Base-by-base conservation (phyloP, 2,888 invertebrate species). In the Didymodactylos carnosus region DNA sequence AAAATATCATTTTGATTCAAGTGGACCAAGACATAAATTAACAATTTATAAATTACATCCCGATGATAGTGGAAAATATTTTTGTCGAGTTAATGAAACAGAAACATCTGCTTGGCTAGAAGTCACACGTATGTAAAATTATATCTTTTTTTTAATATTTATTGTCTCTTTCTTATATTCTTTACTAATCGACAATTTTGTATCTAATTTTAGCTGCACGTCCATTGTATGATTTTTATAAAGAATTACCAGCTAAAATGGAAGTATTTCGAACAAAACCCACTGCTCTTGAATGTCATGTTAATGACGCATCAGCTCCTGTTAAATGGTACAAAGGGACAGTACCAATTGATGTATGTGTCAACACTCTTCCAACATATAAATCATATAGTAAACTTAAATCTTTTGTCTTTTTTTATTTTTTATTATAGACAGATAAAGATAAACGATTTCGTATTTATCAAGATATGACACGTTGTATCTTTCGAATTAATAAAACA, bases 41-140 rank as follows among this genome's bases (percentile, higher is more conserved):
- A 89, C 91, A 77, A 92, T 99, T 79, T 87, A 87, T 82, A 88
- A 88, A 80, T 94, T 98, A 0, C 92, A 91, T 85, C 91, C 91
- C 46, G 97, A 98, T 79, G 98, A 99, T 83, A 91, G 91, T 78
- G 98, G 95, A 79, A 94, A 94, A 86, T 95, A 94, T 82, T 91
- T 91, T 0, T 89, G 94, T 79, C 94, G 97, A 86, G 92, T 95
- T 79, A 90, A 91, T 79, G 92, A 94, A 73, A 87, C 91, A 71
- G 88, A 89, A 73, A 91, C 90, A 78, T 90, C 91, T 27, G 94
- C 90, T 69, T 91, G 92, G 86, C 88, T 99, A 74, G 92, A 90
- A 84, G 95, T 98, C 29, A 94, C 95, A 81, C 89, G 89, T 89
- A 83, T 77, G 80, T 70, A 27, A 16, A 46, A 46, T 14, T 7